phyloP scores from a whole-genome alignment of 2,888 invertebrate species.

The Eupithecia dodoneata region DNA sequence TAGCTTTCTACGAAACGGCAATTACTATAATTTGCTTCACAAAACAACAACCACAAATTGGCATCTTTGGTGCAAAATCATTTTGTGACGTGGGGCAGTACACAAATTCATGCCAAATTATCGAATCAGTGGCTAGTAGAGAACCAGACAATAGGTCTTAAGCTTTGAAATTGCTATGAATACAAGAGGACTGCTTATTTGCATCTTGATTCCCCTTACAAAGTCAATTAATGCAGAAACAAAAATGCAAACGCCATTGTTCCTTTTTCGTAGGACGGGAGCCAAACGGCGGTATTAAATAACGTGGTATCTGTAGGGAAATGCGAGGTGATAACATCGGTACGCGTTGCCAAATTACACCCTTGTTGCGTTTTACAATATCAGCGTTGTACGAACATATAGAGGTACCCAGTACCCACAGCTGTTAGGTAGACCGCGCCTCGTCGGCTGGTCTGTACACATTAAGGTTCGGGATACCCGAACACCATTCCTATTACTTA shows the following conservation, averaged over 20 bases:
- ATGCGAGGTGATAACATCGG: conserved; percentile 74
- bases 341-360: conserved; percentile 80
- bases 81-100: not conserved
- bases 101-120: not conserved
- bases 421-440: conserved; percentile 3
- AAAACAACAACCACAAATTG: conserved; percentile 13
- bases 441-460: not conserved
- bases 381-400: conserved; percentile 48
- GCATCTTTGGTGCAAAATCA: conserved; percentile 19
- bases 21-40: not conserved
- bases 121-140: not conserved
- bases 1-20: not conserved
- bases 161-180: not conserved
- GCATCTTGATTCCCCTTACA: conserved; percentile 27
- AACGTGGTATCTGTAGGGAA: conserved; percentile 77
- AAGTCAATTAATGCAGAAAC: conserved; percentile 56
- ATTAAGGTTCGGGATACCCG: not conserved
- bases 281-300: conserved; percentile 79
- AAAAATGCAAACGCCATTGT: conserved; percentile 55
- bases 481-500: conserved; percentile 26
- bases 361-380: conserved; percentile 76
- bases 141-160: not conserved
- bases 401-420: conserved; percentile 16
- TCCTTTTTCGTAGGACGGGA: conserved; percentile 58
- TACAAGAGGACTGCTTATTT: conserved; percentile 23